phyloP scores from a whole-genome alignment of 1,140 invertebrate species.

The Meloidogyne chitwoodi region DNA sequence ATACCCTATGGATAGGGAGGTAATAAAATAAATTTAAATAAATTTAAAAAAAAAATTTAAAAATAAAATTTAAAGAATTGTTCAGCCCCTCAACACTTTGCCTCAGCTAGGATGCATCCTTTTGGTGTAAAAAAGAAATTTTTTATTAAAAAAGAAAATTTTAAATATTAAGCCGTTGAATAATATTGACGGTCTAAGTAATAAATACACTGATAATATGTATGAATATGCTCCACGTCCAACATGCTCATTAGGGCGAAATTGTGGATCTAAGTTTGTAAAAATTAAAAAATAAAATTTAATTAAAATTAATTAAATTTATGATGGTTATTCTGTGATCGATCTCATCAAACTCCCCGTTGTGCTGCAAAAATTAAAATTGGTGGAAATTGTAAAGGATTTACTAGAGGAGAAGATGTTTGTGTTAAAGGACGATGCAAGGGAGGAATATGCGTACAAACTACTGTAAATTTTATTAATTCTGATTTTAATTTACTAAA shows the following conservation, averaged over 20 bases:
- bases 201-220: conserved; percentile 57
- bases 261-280: conserved; percentile 72
- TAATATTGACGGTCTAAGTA: conserved; percentile 47
- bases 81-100: conserved; percentile 54
- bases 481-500: too few relatives aligned
- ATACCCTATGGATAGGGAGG: conserved; percentile 8
- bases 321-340: conserved; percentile 50
- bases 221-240: conserved; percentile 53
- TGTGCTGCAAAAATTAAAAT: conserved; percentile 47
- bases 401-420: not conserved
- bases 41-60: not conserved
- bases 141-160: not conserved
- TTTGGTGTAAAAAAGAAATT: conserved; percentile 43
- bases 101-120: conserved; percentile 53
- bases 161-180: conserved; percentile 9
- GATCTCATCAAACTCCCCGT: conserved; percentile 26
- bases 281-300: not conserved
- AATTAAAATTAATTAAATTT: too few relatives aligned
- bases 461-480: not conserved
- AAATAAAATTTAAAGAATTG: conserved; percentile 31
- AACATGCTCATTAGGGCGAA: conserved; percentile 73
- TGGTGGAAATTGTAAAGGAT: conserved; percentile 42
- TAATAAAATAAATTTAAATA: not conserved
- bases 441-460: conserved; percentile 21
- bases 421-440: conserved; percentile 17